Evolutionary conservation across 2,888 invertebrate species (phyloP).

Genomic region (Epistrophe eligans): DNA sequence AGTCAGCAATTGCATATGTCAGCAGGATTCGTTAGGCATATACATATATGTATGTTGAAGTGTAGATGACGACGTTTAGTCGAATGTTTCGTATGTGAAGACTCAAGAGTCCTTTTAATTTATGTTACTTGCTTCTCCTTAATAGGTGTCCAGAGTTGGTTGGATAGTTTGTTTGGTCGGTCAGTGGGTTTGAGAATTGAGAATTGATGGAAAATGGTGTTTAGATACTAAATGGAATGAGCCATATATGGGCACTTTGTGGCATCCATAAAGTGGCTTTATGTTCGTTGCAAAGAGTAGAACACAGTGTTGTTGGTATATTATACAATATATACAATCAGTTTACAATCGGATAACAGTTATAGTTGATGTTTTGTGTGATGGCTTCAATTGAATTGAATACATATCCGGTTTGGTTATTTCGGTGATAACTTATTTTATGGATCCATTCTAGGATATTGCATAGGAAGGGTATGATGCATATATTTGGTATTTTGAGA

Average conservation of each 20-base stretch:
- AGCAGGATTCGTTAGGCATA: conserved; percentile 42
- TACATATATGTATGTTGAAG: no score
- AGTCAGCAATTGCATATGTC: conserved; percentile 70
- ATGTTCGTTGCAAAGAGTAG: conserved; percentile 30
- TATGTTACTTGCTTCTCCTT: conserved; percentile 66
- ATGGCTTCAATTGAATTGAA: conserved; percentile 67
- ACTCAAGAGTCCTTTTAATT: conserved; percentile 63
- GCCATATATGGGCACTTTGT: conserved; percentile 69
- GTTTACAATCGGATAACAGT: conserved; percentile 72
- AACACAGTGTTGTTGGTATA: neutral
- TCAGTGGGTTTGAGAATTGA: conserved; percentile 33
- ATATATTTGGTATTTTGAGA: neutral
- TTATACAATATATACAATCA: conserved; percentile 18
- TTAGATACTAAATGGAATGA: conserved; percentile 65
- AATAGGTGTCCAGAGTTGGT: conserved; percentile 47
- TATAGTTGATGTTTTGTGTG: conserved; percentile 65
- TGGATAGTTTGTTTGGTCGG: conserved; percentile 38
- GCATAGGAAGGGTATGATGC: no score
- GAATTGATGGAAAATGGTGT: conserved; percentile 54
- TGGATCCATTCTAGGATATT: neutral
- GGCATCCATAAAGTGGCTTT: conserved; percentile 71
- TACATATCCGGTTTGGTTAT: conserved; percentile 63
- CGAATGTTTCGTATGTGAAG: neutral
- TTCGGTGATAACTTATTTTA: conserved; percentile 73
- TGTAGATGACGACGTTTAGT: neutral